A percentile compares a stretch with the other conserved stretches of the same genome.
Conservation (phyloP, 2,113 vertebrate species). For the Carollia perspicillata region DNA sequence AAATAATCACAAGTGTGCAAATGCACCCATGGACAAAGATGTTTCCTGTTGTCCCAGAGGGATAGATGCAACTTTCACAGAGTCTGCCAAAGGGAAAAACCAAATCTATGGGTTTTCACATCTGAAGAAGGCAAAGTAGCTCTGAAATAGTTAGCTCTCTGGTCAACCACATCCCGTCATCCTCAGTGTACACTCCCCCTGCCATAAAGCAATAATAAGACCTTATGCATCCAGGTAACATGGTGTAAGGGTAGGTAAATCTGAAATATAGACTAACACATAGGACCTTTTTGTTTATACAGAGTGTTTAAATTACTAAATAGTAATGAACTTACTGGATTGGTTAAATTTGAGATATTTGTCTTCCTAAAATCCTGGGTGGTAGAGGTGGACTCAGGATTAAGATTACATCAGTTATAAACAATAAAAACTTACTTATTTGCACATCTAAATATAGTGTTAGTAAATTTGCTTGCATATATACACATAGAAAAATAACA, state of each 20-base stretch:
- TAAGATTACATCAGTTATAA: conserved; percentile 32
- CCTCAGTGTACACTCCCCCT: background rate
- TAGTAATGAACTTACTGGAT: background rate
- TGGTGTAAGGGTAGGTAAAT: conserved; percentile 11
- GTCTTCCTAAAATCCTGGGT: background rate
- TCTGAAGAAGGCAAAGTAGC: background rate
- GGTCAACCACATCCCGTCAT: background rate
- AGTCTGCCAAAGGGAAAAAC: background rate
- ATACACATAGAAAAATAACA: background rate
- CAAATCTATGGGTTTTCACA: background rate
- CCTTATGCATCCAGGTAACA: background rate
- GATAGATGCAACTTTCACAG: background rate
- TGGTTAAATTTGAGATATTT: conserved; percentile 19
- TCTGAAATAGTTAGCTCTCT: background rate
- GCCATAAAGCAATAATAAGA: background rate
- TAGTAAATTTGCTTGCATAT: background rate
- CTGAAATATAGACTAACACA: background rate
- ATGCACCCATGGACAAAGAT: background rate
- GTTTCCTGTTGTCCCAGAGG: background rate
- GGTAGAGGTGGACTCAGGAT: background rate
- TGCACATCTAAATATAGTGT: background rate
- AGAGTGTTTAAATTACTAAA: conserved; percentile 7
- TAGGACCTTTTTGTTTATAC: background rate
- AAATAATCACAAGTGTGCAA: background rate
- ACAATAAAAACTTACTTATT: background rate